Evolutionary conservation across 1,140 invertebrate genomes (phyloP), one percentile per base, ranked within the genome.

Genomic region (Nautilus pompilius): DNA sequence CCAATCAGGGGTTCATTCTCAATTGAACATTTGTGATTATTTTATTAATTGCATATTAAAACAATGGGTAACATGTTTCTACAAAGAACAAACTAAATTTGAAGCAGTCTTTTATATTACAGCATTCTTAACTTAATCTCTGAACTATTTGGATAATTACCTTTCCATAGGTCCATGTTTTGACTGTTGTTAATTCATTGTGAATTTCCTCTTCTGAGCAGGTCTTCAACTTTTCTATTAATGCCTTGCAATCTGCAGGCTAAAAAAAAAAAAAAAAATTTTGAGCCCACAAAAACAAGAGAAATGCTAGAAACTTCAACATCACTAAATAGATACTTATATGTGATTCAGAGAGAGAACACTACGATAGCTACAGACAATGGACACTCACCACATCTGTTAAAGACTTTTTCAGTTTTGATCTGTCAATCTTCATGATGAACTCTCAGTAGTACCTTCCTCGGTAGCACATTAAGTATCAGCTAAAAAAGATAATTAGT

Each of bases 91-190:
- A 58, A 49, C 20, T 17, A 24, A 20, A 65, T 60, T 29, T 17
- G 32, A 17, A 55, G 22, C 17, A 65, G 10, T 5, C 15, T 20
- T 20, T 6, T 34, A 22, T 48, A 55, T 51, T 45, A 61, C 13
- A 13, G 5, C 22, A 6, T 10, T 13, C 22, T 57, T 63, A 15
- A 26, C 13, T 36, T 30, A 15, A 4, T 8, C 4, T n/a, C 20
- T 20, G 2, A 17, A 65, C n/a, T n/a, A n/a, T n/a, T n/a, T n/a
- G n/a, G n/a, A n/a, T n/a, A n/a, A n/a, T 59, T 75, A 85, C 84
- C 80, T 95, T 95, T 60, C 92, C 92, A 82, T 89, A 93, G 33
- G 90, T 92, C 92, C 93, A 95, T 32, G 90, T 88, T 73, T 91
- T 90, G 66, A 93, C 88, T 63, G 88, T 87, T 66, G 88, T 88